Evolutionary conservation across 2,113 vertebrate species (phyloP).

Genomic region (Trochalopteron elliotii): DNA sequence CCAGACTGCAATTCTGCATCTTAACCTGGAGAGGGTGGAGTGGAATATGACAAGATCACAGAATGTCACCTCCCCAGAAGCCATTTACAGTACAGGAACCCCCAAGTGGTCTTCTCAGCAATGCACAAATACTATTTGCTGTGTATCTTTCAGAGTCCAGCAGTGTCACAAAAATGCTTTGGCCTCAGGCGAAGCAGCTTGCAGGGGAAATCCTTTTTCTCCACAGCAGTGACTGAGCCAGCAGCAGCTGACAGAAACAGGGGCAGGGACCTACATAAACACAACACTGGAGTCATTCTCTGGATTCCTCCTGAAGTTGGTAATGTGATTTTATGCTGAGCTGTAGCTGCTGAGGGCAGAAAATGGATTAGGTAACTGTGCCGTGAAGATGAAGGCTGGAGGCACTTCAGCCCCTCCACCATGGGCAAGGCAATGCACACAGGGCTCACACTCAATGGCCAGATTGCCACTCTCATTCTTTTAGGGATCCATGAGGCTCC

Average conservation of each 20-base stretch:
- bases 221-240: background rate
- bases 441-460: background rate
- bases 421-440: background rate
- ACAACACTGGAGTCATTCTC: background rate
- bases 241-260: background rate
- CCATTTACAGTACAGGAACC: background rate
- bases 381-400: background rate
- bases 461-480: background rate
- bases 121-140: background rate
- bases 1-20: slow-evolving; percentile 39
- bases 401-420: background rate
- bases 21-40: slow-evolving; percentile 73
- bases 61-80: background rate
- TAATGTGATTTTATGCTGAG: background rate
- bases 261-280: background rate
- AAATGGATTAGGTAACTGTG: background rate
- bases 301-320: background rate
- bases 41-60: slow-evolving; percentile 42
- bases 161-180: background rate
- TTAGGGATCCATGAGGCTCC: background rate
- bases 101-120: background rate
- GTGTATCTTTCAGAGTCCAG: background rate
- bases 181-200: background rate
- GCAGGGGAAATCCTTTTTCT: background rate
- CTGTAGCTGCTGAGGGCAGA: background rate